Evolutionary conservation across 2,888 invertebrate species (phyloP), one percentile per base, ranked within the genome.

Genomic region (Celastrina argiolus): DNA sequence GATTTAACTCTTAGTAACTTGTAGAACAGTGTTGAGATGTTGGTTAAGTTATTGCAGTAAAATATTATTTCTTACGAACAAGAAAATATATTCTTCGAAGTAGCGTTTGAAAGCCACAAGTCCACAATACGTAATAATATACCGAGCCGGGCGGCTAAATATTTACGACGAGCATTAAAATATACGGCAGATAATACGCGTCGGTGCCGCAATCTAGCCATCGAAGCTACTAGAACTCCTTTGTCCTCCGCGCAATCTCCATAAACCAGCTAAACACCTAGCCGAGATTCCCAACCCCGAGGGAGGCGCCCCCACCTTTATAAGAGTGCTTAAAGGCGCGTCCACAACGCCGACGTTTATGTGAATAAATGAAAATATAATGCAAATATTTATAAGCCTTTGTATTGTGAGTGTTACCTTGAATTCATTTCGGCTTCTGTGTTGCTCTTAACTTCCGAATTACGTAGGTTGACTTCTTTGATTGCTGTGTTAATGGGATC

Each of bases 211-310:
- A 84, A 87, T 84, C 83, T 82, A 85, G 82, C 78, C 81, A 78
- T 78, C 84, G 85, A 84, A 84, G 78, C 77, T 82, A 85, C 81
- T 84, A 75, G 85, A 84, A 84, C 83, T 86, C 83, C 86, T 87
- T 87, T 88, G 87, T 88, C 85, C 88, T 83, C 86, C 84, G 87
- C 82, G 87, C 87, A 88, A 89, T 89, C 89, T 89, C 87, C 88
- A 88, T 89, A 89, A 88, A 88, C 85, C 88, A 85, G 87, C 87
- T 87, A 88, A 88, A 88, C 88, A 88, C 87, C 88, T 87, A 81
- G 82, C 83, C 81, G 83, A 82, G 87, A 82, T 82, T 82, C 83
- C 78, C 81, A 70, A 72, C 70, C 73, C 70, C 71, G 69, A 71
- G 69, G 71, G 69, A 68, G 67, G 71, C 66, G 56, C 73, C 72